These are phyloP conservation scores for Phallusia fumigata DNA, from an alignment of 23 tunicate genomes.

Conservation along the genomic window DNA sequence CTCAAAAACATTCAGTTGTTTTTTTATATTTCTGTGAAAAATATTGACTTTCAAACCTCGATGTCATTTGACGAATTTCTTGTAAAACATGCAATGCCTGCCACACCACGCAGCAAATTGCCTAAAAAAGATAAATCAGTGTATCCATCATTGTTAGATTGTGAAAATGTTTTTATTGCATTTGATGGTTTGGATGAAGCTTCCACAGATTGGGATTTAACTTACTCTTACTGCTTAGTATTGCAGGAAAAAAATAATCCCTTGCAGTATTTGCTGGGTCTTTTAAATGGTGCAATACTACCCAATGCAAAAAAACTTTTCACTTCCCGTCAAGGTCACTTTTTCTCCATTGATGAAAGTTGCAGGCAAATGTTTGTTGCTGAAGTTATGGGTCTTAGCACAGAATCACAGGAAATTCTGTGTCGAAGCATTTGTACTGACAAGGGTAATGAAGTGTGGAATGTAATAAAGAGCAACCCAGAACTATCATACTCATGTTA, in stretches of 20 bases:
- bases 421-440: not conserved
- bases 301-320: constrained; percentile 1
- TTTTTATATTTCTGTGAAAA: not conserved
- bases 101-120: not conserved
- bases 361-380: not conserved
- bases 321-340: not conserved
- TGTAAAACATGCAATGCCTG: not conserved
- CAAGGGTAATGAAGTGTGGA: not conserved
- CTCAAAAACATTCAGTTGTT: not conserved
- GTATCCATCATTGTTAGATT: not conserved
- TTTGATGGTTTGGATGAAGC: constrained; percentile 4
- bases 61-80: not conserved
- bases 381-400: not conserved
- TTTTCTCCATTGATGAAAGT: not conserved
- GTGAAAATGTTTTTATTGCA: not conserved
- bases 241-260: not conserved
- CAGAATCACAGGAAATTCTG: not conserved
- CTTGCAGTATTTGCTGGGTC: not conserved
- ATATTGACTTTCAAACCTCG: not conserved
- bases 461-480: not conserved
- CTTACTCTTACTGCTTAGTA: not conserved
- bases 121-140: not conserved
- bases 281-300: not conserved
- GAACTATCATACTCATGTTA: not conserved
- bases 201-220: not conserved